Percentiles rank a stretch among this genome's conserved stretches.
phyloP scores from a whole-genome alignment of 2,888 invertebrate genomes.

The Lasioglossum pauxillum region DNA sequence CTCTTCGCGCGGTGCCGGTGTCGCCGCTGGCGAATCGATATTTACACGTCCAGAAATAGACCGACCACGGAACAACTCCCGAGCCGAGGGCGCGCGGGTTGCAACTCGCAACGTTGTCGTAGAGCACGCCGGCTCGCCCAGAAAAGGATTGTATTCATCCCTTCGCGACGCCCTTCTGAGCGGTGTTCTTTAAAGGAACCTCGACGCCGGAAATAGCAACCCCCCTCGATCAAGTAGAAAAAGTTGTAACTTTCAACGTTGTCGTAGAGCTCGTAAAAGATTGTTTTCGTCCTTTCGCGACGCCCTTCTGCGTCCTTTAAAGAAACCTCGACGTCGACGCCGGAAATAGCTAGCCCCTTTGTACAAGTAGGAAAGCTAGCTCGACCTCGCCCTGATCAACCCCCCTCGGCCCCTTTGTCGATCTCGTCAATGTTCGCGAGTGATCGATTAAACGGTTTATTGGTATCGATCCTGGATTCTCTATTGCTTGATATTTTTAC shows the following conservation, averaged over 20 bases:
- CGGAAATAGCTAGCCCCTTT: conserved; percentile 30
- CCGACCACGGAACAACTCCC: conserved; percentile 63
- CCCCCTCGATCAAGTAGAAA: conserved; percentile 27
- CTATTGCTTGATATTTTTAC: neutral
- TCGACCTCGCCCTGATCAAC: conserved; percentile 37
- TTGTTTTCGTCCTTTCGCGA: conserved; percentile 40
- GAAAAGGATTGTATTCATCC: conserved; percentile 37
- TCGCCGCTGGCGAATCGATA: conserved; percentile 77
- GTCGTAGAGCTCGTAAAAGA: conserved; percentile 41
- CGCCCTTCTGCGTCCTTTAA: conserved; percentile 34
- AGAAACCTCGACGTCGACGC: conserved; percentile 9
- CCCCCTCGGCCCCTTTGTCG: neutral
- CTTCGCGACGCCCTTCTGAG: conserved; percentile 26
- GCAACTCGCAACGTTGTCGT: conserved; percentile 59
- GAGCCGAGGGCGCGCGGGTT: conserved; percentile 55
- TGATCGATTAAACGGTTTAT: neutral
- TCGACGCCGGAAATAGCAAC: conserved; percentile 37
- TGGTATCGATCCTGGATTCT: neutral
- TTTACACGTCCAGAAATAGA: conserved; percentile 81
- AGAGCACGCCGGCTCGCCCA: conserved; percentile 38
- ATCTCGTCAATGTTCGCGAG: neutral
- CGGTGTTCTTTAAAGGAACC: conserved; percentile 21
- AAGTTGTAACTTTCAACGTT: conserved; percentile 48
- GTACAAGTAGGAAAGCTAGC: conserved; percentile 27
- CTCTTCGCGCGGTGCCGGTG: conserved; percentile 25